phyloP scores from a whole-genome alignment of 1,140 invertebrate genomes.

The Caenorhabditis latens region DNA sequence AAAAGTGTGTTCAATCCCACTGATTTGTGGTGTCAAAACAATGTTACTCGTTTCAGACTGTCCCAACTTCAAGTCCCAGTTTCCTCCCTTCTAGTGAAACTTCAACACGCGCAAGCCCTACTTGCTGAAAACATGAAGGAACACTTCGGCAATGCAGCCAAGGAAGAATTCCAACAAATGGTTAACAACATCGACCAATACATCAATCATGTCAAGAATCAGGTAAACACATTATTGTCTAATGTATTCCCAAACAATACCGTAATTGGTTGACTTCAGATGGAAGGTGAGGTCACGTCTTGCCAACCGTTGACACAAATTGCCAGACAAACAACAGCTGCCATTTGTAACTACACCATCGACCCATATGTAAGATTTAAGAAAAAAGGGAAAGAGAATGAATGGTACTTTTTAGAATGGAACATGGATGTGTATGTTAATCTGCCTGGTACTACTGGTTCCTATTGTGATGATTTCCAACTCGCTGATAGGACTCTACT shows the following conservation, averaged over 20 bases:
- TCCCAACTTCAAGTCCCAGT: conserved; percentile 65
- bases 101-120: conserved; percentile 67
- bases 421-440: conserved; percentile 68
- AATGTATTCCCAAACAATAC: conserved; percentile 25
- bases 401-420: conserved; percentile 61
- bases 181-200: conserved; percentile 65
- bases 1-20: conserved; percentile 50
- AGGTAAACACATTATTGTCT: conserved; percentile 59
- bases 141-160: conserved; percentile 63
- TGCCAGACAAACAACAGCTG: conserved; percentile 57
- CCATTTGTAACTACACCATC: conserved; percentile 62
- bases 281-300: conserved; percentile 71
- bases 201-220: conserved; percentile 64
- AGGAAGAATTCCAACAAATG: conserved; percentile 63
- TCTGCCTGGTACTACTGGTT: conserved; percentile 53
- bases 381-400: background rate
- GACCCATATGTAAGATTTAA: conserved; percentile 61
- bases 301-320: conserved; percentile 70
- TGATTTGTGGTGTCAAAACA: background rate
- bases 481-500: conserved; percentile 61
- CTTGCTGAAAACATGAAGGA: conserved; percentile 61
- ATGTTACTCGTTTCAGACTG: conserved; percentile 48
- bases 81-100: conserved; percentile 60
- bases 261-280: conserved; percentile 68
- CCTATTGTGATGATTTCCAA: conserved; percentile 62